Evolutionary conservation across 2,113 vertebrate genomes (phyloP), one percentile per base, ranked within the genome.

Genomic region (Myiopsitta monachus): DNA sequence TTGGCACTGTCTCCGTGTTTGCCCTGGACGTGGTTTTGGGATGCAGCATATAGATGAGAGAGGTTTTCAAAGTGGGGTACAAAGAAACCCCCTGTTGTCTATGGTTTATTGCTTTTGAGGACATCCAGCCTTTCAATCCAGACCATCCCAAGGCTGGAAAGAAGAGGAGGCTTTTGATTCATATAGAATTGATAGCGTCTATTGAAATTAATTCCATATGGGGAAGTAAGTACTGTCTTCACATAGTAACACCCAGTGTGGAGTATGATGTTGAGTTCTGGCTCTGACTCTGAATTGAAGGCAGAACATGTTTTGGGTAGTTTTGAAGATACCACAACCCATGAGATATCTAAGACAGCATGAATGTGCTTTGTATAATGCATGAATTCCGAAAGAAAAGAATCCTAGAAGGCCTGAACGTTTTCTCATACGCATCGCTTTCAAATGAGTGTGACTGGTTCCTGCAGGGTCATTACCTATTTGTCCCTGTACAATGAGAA

Each of bases 141-240:
- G 62, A 82, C 30, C 41, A 84, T 92, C 36, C 16, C 39, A 91
- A 78, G 47, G 41, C 47, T 93, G 69, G 24, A 77, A 62, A 80
- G 61, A 70, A 82, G 87, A 68, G 12, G 47, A 80, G 55, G 51
- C 47, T 83, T 93, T 94, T 78, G 73, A 82, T 90, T 90, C 69
- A 23, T 61, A n/a, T 8, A 68, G 86, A 90, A 88, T 33, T 83
- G 72, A 95, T 75, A 92, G 59, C 3, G 1, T 57, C 73, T 88
- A 90, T 57, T 75, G 61, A 93, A 96, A 95, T 93, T 22, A 88
- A 62, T 81, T 72, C 92, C 90, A 84, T 68, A 79, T 96, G 80
- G 46, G 31, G 33, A 82, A 78, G 39, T 22, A 88, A 92, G 43
- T 51, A 38, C 47, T 75, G 41, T 75, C 51, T 94, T 46, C 7